Base-by-base conservation (phyloP, 2,797 vertebrate species). In the Notolepis coatsorum region DNA sequence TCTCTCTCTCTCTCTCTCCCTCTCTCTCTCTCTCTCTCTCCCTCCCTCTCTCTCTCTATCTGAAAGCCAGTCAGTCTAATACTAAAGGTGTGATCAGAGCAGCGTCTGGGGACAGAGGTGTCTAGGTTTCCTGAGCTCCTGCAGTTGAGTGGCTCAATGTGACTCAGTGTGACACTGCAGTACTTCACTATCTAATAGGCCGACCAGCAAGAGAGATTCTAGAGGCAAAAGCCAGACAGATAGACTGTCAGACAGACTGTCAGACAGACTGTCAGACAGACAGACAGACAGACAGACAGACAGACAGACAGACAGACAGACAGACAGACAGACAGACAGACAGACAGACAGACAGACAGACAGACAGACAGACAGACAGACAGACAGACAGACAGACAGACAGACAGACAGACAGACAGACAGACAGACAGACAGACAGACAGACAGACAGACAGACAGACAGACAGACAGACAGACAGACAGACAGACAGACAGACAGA, bases 41-140 rank as follows among this genome's bases (percentile, higher is more conserved):
- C 41, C 62, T 54, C 65, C 62, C 71, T 56, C 50, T 27, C 58
- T 63, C 55, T 46, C n/a, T n/a, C 25, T 59, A 37, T 2, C 13
- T 57, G 73, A 63, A 68, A 61, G 41, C 28, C 42, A 4, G 31
- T 35, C 35, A 71, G 83, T 82, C 80, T 86, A 87, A 87, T n/a
- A n/a, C n/a, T n/a, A n/a, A n/a, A n/a, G n/a, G n/a, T n/a, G n/a
- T n/a, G n/a, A n/a, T 89, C 80, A 81, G 67, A 80, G 67, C 79
- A 86, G 85, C 87, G n/a, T n/a, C n/a, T 75, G 82, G 76, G 65
- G 73, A 75, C 74, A 41, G 51, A 2, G 28, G 58, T 72, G 54
- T n/a, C 31, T 43, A 65, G 74, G 76, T 79, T 20, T 50, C 76
- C 59, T 76, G 38, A 74, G 70, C 64, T 77, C 49, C n/a, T 82